Conservation (phyloP, 2,888 invertebrate species). For the Phytoseiulus persimilis region DNA sequence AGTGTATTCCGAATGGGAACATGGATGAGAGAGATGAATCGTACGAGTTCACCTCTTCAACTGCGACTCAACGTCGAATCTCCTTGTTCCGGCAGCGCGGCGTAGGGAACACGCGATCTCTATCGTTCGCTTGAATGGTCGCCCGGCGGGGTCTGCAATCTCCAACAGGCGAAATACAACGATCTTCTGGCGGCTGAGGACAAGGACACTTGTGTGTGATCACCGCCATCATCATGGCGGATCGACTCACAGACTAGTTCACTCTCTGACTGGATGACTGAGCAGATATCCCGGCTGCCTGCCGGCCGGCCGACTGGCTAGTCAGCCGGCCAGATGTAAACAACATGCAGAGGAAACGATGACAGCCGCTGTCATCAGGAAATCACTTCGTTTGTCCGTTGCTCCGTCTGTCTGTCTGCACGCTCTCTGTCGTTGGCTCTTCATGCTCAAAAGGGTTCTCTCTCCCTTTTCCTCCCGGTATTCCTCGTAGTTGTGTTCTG, state of each 20-base stretch:
- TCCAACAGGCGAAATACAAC: neutral
- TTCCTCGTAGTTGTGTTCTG: neutral
- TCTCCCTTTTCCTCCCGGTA: neutral
- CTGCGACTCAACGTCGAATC: no score
- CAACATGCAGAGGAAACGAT: constrained; percentile 5
- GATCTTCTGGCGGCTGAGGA: neutral
- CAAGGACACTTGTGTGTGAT: neutral
- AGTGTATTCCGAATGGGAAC: no score
- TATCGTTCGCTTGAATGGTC: no score
- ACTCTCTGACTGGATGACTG: neutral
- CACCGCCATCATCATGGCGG: neutral
- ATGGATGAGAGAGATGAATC: no score
- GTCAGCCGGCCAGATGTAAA: neutral
- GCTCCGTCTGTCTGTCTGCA: neutral
- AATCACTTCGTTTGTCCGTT: neutral
- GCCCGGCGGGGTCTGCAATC: neutral
- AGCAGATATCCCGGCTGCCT: neutral
- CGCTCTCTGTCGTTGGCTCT: neutral
- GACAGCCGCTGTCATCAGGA: neutral
- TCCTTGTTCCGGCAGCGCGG: no score
- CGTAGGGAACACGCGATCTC: no score
- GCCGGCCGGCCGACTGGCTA: neutral
- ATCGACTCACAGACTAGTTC: neutral
- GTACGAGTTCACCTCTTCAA: no score
- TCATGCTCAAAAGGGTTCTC: neutral